Evolutionary conservation across 2,797 vertebrate genomes (phyloP), one percentile per base, ranked within the genome.

Genomic region (Cossypha dichroa): DNA sequence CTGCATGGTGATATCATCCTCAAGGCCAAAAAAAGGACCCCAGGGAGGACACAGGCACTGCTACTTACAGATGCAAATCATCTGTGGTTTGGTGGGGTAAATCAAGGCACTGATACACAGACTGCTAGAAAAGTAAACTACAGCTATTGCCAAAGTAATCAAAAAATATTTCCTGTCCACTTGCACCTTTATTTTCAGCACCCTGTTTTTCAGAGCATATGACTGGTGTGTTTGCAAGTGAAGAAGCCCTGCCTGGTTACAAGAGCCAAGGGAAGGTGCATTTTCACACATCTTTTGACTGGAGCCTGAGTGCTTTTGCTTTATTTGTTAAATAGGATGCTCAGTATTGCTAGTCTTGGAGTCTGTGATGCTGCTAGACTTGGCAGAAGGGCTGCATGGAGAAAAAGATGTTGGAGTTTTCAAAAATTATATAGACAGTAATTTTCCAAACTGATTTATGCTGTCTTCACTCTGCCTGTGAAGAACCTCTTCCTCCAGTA

Each of bases 361-460:
- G 11, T 73, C 67, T 11, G 66, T 29, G 34, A 69, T 80, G 54
- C 60, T 67, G 43, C 75, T 85, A 54, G 43, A 49, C 28, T 86
- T 87, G 52, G 34, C 40, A 91, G 56, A 94, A 87, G 45, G 41
- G 28, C 7, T 54, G 38, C 31, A 56, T n/a, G 87, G 20, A 85
- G 36, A 17, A 83, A 72, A 80, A 84, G 5, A 62, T 20, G 77
- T 13, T 51, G 36, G 20, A 19, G 9, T 81, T 86, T 86, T 81
- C 41, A 80, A 80, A 90, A 85, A 31, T 34, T 46, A 55, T 40
- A 56, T 1, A 88, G 33, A 58, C 0, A 2, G 20, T 29, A 83
- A 72, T 83, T 94, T 85, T 85, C n/a, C 5, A 8, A 93, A 77
- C 8, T 13, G 48, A 79, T 81, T 79, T 66, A 59, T 64, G 34